Percentiles rank a stretch among this genome's conserved stretches.
phyloP scores from a whole-genome alignment of 2,888 invertebrate genomes.

The Lampropteryx suffumata region DNA sequence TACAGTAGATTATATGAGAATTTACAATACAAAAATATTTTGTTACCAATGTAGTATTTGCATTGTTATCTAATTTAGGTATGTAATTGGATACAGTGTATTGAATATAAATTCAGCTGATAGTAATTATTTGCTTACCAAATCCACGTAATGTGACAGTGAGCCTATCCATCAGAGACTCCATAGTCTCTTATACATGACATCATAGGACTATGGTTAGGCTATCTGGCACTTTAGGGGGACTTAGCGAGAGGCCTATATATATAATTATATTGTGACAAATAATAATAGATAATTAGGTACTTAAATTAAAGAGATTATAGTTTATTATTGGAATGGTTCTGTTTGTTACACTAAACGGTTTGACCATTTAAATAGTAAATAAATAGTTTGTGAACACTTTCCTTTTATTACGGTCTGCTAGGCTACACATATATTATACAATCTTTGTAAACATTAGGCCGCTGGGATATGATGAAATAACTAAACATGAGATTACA shows the following conservation, averaged over 20 bases:
- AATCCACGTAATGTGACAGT: neutral
- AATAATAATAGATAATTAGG: constrained; percentile 34
- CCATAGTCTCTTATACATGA: neutral
- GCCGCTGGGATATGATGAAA: constrained; percentile 44
- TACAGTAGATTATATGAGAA: constrained; percentile 74
- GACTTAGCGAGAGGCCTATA: constrained; percentile 3
- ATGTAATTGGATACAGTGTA: constrained; percentile 25
- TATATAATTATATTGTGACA: constrained; percentile 27
- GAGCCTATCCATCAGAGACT: neutral
- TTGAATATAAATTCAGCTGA: constrained; percentile 21
- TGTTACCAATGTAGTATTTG: constrained; percentile 52
- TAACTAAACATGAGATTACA: constrained; percentile 65
- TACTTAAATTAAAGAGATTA: constrained; percentile 43
- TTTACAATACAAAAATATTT: constrained; percentile 78
- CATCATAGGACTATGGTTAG: neutral
- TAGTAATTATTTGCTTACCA: constrained; percentile 10
- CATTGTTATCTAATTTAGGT: constrained; percentile 20
- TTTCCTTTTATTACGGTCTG: constrained; percentile 59
- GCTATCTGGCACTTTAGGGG: constrained; percentile 5
- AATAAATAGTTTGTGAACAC: constrained; percentile 57
- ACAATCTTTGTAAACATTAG: constrained; percentile 37
- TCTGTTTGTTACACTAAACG: constrained; percentile 41
- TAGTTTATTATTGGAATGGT: constrained; percentile 59
- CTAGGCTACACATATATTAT: constrained; percentile 20
- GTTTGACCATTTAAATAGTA: constrained; percentile 36